Evolutionary conservation across 1,140 invertebrate species (phyloP), one percentile per base, ranked within the genome.

Genomic region (Helicorthomorpha holstii): DNA sequence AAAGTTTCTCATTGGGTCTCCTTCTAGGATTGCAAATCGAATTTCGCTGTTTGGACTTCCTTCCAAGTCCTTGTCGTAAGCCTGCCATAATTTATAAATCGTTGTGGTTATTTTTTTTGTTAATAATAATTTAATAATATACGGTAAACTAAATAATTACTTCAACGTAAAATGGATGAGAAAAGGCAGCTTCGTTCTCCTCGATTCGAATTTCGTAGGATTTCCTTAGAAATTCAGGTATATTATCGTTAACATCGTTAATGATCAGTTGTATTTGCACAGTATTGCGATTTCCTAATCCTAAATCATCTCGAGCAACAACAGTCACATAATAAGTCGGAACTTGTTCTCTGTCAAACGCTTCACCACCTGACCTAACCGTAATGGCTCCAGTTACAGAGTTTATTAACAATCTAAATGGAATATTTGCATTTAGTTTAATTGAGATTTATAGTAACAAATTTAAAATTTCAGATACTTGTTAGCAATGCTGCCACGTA

Each of bases 191-290:
- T 60, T 82, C 76, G 61, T 91, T 91, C 65, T 94, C 89, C 49
- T 82, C 61, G 0, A 94, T 60, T 42, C 85, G 75, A 0, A 82
- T 81, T 65, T 92, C 86, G 60, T 92, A 93, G 58, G 80, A 79
- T 38, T 75, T 79, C 55, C 85, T 83, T 0, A 83, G 62, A 61
- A 92, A 92, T 51, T 81, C 72, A 0, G 87, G 87, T 1, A 81
- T 72, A 62, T 91, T 89, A 63, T 91, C 86, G 61, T 92, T 92
- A 0, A 88, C 79, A 66, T 94, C 90, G 61, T 85, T 80, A 42
- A 93, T 77, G 52, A 84, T 81, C 1, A 95, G 73, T 2, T 86
- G 77, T 2, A 95, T 67, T 65, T 91, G 88, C 1, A 80, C 85
- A 0, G 86, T 85, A 60, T 92, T 91, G 52, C 75, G 73, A 66